These are phyloP conservation scores for Tetragonula clypearis DNA, from an alignment of 1,140 invertebrate genomes.

Conservation along the genomic window DNA sequence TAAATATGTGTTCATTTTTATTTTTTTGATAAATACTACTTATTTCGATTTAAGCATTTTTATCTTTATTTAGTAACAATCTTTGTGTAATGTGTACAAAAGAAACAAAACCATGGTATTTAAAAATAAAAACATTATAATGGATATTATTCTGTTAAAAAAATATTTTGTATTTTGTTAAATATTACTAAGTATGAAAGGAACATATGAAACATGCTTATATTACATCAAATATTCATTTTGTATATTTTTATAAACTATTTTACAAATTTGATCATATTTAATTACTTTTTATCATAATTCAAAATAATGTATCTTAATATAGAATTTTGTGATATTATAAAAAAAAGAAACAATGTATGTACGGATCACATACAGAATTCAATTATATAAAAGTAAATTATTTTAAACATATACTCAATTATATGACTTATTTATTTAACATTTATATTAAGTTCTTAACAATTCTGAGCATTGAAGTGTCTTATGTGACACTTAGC, in stretches of 20 bases:
- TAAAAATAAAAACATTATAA: not conserved
- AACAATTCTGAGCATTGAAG: slow-evolving; percentile 45
- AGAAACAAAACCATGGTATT: slow-evolving; percentile 3
- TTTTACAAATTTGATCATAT: not conserved
- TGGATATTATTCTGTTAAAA: slow-evolving; percentile 12
- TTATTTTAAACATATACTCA: slow-evolving; percentile 16
- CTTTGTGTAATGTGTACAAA: not conserved
- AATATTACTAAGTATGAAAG: slow-evolving; percentile 1
- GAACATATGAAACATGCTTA: slow-evolving; percentile 5
- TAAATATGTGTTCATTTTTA: not conserved
- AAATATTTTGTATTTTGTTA: slow-evolving; percentile 42
- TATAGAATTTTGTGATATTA: not conserved
- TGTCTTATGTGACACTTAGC: slow-evolving; percentile 20
- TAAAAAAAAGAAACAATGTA: slow-evolving; percentile 22
- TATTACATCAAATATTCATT: slow-evolving; percentile 11
- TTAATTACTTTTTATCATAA: slow-evolving; percentile 2
- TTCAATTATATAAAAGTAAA: slow-evolving; percentile 29
- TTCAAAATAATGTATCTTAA: not conserved
- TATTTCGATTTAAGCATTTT: slow-evolving; percentile 5
- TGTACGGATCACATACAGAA: slow-evolving; percentile 3
- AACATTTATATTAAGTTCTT: slow-evolving; percentile 41
- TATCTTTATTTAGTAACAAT: not conserved
- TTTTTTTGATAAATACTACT: slow-evolving; percentile 9
- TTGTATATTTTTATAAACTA: not conserved
- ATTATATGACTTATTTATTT: slow-evolving; percentile 30